These are phyloP conservation scores for Hedya salicella DNA, from an alignment of 2,888 invertebrate species.

Conservation along the genomic window DNA sequence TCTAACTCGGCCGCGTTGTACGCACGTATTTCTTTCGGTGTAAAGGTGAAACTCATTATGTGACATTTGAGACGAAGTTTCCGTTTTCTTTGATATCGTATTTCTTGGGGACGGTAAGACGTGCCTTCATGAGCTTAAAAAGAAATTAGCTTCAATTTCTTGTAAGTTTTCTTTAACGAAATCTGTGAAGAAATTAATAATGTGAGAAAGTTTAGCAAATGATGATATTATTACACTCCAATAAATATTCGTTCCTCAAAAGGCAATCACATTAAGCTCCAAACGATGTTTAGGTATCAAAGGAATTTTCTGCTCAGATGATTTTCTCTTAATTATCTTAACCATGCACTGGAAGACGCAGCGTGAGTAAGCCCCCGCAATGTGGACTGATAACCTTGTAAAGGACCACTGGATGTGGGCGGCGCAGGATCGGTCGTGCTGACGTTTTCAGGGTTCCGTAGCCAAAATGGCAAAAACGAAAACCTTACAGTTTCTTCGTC, in stretches of 20 bases:
- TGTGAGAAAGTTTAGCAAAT: background rate
- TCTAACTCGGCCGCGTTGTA: conserved; percentile 6
- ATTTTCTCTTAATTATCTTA: too few species aligned
- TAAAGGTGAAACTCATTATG: conserved; percentile 39
- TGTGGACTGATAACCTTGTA: too few species aligned
- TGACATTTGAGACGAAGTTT: conserved; percentile 39
- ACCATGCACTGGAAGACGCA: too few species aligned
- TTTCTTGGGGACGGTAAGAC: conserved; percentile 24
- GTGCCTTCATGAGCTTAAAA: conserved; percentile 22
- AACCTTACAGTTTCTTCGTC: too few species aligned
- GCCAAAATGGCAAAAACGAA: too few species aligned
- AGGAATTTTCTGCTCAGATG: too few species aligned
- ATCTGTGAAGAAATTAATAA: background rate
- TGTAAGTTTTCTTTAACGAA: background rate
- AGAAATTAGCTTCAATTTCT: conserved; percentile 1
- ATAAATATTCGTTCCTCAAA: background rate
- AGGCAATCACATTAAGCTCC: background rate
- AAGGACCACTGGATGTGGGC: too few species aligned
- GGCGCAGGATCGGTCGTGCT: too few species aligned
- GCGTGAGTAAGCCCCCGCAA: too few species aligned
- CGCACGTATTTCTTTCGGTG: conserved; percentile 35
- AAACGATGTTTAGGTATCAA: background rate
- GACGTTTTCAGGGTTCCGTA: too few species aligned
- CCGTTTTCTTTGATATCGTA: conserved; percentile 31
- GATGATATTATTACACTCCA: background rate